Conservation (phyloP, 2,888 invertebrate genomes). For the Linyphia triangularis region DNA sequence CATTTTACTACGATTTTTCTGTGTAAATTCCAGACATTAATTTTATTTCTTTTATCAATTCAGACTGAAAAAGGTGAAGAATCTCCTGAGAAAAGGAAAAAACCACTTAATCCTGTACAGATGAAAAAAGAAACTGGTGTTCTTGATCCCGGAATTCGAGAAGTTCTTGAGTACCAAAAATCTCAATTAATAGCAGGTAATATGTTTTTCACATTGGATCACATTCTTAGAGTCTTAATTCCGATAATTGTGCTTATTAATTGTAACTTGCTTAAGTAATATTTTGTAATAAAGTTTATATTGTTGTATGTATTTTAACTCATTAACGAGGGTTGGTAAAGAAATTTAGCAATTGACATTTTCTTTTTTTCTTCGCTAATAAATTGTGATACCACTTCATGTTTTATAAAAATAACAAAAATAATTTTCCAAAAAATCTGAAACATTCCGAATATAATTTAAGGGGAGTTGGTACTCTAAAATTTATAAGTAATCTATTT, state of each 20-base stretch:
- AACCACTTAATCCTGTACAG: slow-evolving; percentile 67
- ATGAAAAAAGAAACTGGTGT: slow-evolving; percentile 58
- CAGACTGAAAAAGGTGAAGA: slow-evolving; percentile 37
- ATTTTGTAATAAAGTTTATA: no score
- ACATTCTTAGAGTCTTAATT: no score
- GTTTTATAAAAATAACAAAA: no score
- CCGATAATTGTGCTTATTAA: neutral
- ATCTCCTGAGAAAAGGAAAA: slow-evolving; percentile 33
- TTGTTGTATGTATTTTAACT: neutral
- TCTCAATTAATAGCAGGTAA: slow-evolving; percentile 68
- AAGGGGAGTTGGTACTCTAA: no score
- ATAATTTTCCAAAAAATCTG: no score
- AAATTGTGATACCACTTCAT: no score
- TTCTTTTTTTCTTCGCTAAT: no score
- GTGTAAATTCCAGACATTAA: neutral
- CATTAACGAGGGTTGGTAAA: no score
- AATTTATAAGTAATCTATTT: no score
- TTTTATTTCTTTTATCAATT: neutral
- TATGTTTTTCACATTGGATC: no score
- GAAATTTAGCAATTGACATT: neutral
- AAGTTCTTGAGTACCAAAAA: slow-evolving; percentile 72
- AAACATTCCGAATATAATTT: no score
- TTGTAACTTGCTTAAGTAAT: neutral
- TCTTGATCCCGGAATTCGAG: slow-evolving; percentile 71
- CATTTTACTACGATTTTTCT: neutral